Base-by-base conservation (phyloP, 2,888 invertebrate species). In the Euzophera pinguis region DNA sequence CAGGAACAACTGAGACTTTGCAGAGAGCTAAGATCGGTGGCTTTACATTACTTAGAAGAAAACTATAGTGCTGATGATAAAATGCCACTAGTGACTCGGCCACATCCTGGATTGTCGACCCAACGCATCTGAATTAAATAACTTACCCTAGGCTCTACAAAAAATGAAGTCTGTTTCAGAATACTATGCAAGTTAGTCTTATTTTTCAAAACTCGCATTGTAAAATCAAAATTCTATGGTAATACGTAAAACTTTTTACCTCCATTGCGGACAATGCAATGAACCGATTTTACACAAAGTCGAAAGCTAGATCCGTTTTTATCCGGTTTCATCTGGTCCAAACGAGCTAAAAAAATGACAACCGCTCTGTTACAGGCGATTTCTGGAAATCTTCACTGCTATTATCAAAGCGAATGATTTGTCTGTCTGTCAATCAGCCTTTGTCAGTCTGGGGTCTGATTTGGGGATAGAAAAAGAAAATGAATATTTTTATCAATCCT, bases 301-400 rank as follows among this genome's bases (percentile, higher is more conserved):
- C 35, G n/a, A 37, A 12, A 5, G 12, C 35, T 37, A 12, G n/a
- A 37, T 37, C 38, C 38, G 6, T 4, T n/a, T 42, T 29, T 43
- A 43, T 29, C 43, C 29, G 29, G 22, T 22, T 22, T 22, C 3
- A 22, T 22, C 22, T 5, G 43, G 29, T 13, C 27, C 29, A 43
- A 43, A 43, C 43, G 43, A 43, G 29, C 13, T 43, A 29, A 43
- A 43, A 42, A 43, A 42, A 42, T 17, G 12, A 13, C 29, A 3
- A 10, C 17, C 12, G 27, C 0, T 29, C 13, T 43, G 27, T 7
- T 12, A 27, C 27, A 8, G 29, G 43, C 38, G 38, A 38, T n/a
- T 13, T 1, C 14, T 12, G 38, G 38, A 32, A 4, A 10, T 9
- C 32, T 32, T 7, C 1, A 7, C 32, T 9, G 7, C 7, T 32